Conservation (phyloP, 2,797 vertebrate genomes). For the Vultur gryphus region DNA sequence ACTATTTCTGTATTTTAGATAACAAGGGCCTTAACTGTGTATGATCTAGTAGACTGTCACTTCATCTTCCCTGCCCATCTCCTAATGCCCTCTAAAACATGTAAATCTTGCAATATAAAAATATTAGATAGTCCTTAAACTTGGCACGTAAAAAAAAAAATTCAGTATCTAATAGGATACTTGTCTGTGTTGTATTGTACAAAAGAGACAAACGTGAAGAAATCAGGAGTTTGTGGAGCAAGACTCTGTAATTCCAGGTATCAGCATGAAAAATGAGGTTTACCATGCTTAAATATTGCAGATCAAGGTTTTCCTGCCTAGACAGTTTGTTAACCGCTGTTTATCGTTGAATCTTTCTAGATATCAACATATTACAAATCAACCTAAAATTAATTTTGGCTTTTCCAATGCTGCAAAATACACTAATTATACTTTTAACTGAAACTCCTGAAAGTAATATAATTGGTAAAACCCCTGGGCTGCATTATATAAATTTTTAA, state of each 20-base stretch:
- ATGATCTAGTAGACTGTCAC: background rate
- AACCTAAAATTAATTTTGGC: background rate
- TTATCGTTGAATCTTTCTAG: background rate
- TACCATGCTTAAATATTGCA: background rate
- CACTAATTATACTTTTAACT: background rate
- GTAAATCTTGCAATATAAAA: background rate
- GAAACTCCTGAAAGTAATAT: background rate
- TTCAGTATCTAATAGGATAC: background rate
- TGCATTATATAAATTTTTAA: rapidly evolving
- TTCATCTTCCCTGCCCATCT: background rate
- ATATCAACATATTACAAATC: background rate
- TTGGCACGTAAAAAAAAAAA: background rate
- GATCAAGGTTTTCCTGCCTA: background rate
- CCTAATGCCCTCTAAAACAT: background rate
- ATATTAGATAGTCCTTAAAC: background rate
- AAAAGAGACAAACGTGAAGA: background rate
- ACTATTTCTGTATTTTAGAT: background rate
- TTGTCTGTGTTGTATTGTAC: background rate
- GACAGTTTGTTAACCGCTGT: background rate
- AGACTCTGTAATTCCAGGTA: background rate
- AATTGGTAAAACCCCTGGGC: background rate
- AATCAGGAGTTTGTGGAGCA: background rate
- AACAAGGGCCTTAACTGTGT: background rate
- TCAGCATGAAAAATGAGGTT: background rate
- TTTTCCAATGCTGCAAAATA: background rate